Conservation (phyloP, 1,140 invertebrate genomes). For the Sinella curviseta region DNA sequence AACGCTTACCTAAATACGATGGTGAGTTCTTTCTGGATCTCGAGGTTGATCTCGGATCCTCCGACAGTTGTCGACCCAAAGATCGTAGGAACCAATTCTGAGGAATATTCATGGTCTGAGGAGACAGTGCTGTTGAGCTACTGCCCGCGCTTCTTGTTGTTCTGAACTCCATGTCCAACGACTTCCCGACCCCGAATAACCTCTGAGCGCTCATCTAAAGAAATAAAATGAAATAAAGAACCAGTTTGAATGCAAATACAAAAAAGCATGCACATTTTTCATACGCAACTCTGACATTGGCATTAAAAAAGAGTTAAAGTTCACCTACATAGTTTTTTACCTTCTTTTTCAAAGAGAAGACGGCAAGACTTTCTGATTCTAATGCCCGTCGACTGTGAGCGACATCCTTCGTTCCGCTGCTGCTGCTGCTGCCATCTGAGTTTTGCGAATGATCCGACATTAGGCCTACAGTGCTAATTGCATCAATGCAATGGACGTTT, state of each 20-base stretch:
- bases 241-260: not conserved
- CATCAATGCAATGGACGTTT: not conserved
- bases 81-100: slow-evolving; percentile 39
- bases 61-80: slow-evolving; percentile 36
- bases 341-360: not conserved
- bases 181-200: not conserved
- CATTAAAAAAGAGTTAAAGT: not conserved
- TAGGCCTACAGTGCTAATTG: not conserved
- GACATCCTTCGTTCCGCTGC: not conserved
- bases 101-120: slow-evolving; percentile 25
- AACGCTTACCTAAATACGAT: slow-evolving; percentile 18
- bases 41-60: slow-evolving; percentile 33
- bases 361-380: not conserved
- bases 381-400: not conserved
- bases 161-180: slow-evolving; percentile 22
- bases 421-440: not conserved
- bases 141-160: slow-evolving; percentile 27
- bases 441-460: not conserved
- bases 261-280: slow-evolving; percentile 8
- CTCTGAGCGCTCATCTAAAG: slow-evolving; percentile 9
- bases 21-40: slow-evolving; percentile 33
- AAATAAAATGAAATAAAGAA: slow-evolving; percentile 14
- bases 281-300: slow-evolving; percentile 4
- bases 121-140: slow-evolving; percentile 30
- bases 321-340: no score